Base-by-base conservation (phyloP, 2,888 invertebrate species). In the Hypolimnas misippus region DNA sequence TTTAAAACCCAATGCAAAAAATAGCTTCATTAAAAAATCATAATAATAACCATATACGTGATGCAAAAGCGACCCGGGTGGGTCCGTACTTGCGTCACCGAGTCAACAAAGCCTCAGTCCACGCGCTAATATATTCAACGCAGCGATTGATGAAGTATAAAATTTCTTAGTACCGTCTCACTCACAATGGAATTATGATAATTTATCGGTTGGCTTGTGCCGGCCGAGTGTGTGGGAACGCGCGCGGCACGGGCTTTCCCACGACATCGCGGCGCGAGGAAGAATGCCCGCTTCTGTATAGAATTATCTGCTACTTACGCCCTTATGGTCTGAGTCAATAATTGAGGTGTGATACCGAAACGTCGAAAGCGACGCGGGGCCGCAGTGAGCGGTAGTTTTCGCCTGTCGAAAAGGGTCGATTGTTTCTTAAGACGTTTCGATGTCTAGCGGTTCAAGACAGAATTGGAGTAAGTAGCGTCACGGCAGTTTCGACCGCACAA, bases 141-240 rank as follows among this genome's bases (percentile, higher is more conserved):
- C 90, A 80, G 82, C 91, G 89, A 90, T 91, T 90, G 92, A 91
- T 90, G 90, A 90, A 90, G 90, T 90, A 90, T 91, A 89, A 90
- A 90, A 90, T 91, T 92, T 92, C 92, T 91, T 88, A 87, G 91
- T 90, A 92, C 87, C 89, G 91, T 90, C 91, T 89, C 90, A 89
- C 89, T 89, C 90, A 92, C 92, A 92, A 92, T 92, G 89, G 91
- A 91, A 91, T 92, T 92, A 92, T 92, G 92, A 91, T 92, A 91
- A 92, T 92, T 91, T 92, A 92, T 92, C 92, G 91, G 86, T 89
- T 92, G 89, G 89, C 92, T 90, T 89, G 91, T 92, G 90, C 91
- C 89, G 89, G 86, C 84, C 84, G 87, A 87, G 91, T 91, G 91
- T 91, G 92, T 92, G 93, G 92, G 93, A 92, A 92, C 92, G 92